These are phyloP conservation scores for Lateolabrax maculatus DNA, from an alignment of 2,797 vertebrate genomes.

Conservation along the genomic window DNA sequence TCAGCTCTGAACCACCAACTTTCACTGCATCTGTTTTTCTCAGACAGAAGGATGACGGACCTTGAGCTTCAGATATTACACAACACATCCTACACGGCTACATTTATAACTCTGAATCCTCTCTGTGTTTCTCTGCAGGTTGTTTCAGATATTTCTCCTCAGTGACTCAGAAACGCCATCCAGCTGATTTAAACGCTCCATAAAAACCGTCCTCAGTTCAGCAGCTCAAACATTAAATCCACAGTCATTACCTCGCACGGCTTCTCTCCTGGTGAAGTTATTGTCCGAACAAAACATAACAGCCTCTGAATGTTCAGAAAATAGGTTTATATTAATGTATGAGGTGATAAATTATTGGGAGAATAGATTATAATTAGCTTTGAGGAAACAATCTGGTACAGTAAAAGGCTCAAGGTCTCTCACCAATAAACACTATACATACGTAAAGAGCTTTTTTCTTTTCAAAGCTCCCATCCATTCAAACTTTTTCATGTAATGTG, in stretches of 20 bases:
- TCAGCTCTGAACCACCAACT: background rate
- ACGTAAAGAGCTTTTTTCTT: too few relatives aligned
- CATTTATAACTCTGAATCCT: conserved; percentile 14
- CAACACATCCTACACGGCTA: conserved; percentile 18
- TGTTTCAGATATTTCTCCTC: background rate
- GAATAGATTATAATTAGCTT: too few relatives aligned
- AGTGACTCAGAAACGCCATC: background rate
- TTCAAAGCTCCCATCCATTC: too few relatives aligned
- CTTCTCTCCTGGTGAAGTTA: background rate
- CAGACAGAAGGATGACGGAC: background rate
- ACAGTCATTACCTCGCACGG: background rate
- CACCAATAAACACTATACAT: too few relatives aligned
- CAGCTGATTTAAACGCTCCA: background rate
- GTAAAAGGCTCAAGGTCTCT: too few relatives aligned
- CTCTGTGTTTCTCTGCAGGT: background rate
- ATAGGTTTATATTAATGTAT: background rate
- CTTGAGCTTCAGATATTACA: conserved; percentile 18
- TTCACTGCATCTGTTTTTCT: background rate
- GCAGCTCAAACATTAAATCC: background rate
- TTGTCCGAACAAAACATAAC: background rate
- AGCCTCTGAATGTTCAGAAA: background rate
- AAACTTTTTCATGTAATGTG: too few relatives aligned
- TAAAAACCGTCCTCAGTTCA: background rate
- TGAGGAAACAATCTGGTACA: background rate
- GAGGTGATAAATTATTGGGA: background rate